phyloP scores from a whole-genome alignment of 2,797 vertebrate genomes.

The Alfaro cultratus region DNA sequence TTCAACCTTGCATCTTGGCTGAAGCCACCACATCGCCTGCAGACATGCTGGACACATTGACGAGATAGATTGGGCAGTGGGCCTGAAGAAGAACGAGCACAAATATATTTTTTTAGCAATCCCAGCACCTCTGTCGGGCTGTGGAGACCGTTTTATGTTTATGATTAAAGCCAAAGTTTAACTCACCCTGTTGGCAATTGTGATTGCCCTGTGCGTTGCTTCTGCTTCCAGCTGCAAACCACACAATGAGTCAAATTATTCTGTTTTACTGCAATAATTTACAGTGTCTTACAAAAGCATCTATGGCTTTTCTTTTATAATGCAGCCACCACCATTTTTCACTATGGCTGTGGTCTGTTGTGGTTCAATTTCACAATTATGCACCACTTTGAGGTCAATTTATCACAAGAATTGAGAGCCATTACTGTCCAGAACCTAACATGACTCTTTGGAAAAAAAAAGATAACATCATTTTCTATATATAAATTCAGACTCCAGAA shows the following conservation, averaged over 20 bases:
- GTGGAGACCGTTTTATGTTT: neutral
- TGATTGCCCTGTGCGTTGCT: constrained; percentile 92
- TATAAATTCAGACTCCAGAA: neutral
- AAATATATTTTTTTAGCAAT: neutral
- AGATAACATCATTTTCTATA: neutral
- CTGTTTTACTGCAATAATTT: neutral
- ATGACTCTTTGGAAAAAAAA: neutral
- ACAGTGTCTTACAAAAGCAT: neutral
- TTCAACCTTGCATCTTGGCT: constrained; percentile 95
- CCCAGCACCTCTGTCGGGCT: neutral
- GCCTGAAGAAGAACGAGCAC: constrained; percentile 77
- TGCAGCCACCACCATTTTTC: neutral
- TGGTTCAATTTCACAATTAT: neutral
- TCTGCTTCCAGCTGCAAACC: constrained; percentile 91
- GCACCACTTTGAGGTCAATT: neutral
- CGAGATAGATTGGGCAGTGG: constrained; percentile 93
- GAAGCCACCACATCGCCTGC: constrained; percentile 92
- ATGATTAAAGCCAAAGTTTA: neutral
- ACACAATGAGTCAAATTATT: constrained; percentile 13
- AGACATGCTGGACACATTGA: constrained; percentile 94
- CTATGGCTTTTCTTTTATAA: neutral
- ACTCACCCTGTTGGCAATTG: constrained; percentile 94
- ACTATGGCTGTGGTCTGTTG: neutral
- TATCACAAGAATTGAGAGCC: neutral
- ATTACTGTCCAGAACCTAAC: neutral